Base-by-base conservation (phyloP, 2,113 vertebrate species). In the Phyllopteryx taeniolatus region DNA sequence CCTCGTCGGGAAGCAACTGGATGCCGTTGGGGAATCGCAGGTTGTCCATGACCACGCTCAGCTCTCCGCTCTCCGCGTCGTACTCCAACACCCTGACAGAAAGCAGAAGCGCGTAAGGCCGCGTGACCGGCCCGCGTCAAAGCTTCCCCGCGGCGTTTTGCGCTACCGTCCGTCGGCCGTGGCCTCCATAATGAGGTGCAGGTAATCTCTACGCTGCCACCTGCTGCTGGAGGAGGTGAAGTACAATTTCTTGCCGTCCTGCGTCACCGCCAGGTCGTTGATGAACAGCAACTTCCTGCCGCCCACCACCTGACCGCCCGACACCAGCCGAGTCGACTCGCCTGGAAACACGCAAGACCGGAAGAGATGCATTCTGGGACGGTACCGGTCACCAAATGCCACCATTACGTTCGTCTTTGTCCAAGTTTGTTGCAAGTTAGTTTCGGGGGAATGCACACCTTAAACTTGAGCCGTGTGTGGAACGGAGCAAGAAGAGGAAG, bases 211-310 rank as follows among this genome's bases (percentile, higher is more conserved):
- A 79, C 96, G 94, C 85, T 98, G 95, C 97, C 98, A 99, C 80
- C 94, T 97, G 90, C 95, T 98, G 92, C 96, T 98, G 67, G 97
- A 98, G 81, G 96, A 95, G 0, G 95, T 99, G 87, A 99, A 99
- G 80, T 95, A 99, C 85, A 99, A 90, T 86, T 97, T 99, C 82
- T 91, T 95, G 11, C 97, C 98, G 42, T 99, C 95, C 56, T 35
- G 91, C 4, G 96, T 98, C 75, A 98, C 81, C 1, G 94, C 90
- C 65, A 99, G 91, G 69, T 98, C 98, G 5, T 99, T 99, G 57
- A 98, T 85, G 85, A 99, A 98, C 0, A 95, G 95, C 90, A 98
- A 42, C 60, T 90, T 95, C 79, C 95, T 94, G 59, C 96, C 97
- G 15, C 93, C 94, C 17, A 98, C 86, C 12, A 75, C 74, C 60